Evolutionary conservation across 2,113 vertebrate species (phyloP), one percentile per base, ranked within the genome.

Genomic region (Nibea coibor): DNA sequence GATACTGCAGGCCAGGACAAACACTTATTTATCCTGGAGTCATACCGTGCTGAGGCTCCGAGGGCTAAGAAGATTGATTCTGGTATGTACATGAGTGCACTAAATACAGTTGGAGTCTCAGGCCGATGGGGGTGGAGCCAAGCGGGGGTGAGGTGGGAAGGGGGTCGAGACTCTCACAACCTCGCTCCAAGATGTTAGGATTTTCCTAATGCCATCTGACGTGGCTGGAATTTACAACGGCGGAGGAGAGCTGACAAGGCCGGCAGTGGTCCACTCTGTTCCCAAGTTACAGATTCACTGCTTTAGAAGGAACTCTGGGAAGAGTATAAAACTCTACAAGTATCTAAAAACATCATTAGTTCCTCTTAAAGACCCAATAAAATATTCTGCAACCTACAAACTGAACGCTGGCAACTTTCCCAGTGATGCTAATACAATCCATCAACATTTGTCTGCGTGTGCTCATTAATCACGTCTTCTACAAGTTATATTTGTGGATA

Each of bases 11-110:
- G 87, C 91, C 92, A 88, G 91, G 80, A 91, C 89, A 91, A 86
- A 88, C 92, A 91, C 88, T 92, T 92, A 91, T 91, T 92, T 93
- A 90, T 91, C 87, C 76, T 62, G 88, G 88, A 87, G 84, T 79
- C 92, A 45, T 75, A 79, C 91, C 83, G 93, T 58, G 91, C 81
- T 5, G 86, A 82, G 87, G 76, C 80, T 84, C 83, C 2, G 51
- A 81, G 67, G 73, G 54, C 76, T 47, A 4, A 75, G 59, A 83
- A 91, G 91, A 93, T 89, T 93, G 88, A 93, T 92, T 92, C 86
- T 82, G 88, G 87, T 88, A 87, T 86, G 88, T 88, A 87, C 83
- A 83, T 16, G 48, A 86, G 65, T 59, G 84, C 73, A 89, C 86
- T 92, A 92, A 89, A 91, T 88, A 87, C 72, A 73, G 78, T 67